Evolutionary conservation across 2,888 invertebrate genomes (phyloP).

Genomic region (Tinea pellionella): DNA sequence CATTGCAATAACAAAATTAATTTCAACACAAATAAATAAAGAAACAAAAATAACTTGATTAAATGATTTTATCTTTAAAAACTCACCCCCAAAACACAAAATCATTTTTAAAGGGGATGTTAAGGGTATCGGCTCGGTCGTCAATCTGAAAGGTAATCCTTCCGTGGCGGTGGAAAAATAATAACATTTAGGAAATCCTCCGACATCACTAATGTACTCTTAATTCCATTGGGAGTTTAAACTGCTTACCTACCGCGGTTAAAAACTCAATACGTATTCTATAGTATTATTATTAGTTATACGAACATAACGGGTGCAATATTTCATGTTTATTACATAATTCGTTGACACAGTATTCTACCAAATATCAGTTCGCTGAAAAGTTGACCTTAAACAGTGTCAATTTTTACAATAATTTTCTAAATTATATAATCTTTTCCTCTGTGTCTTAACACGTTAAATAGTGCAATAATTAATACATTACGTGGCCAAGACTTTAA

Average conservation of each 20-base stretch:
- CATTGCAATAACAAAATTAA: too few relatives aligned
- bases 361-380: too few relatives aligned
- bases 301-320: too few relatives aligned
- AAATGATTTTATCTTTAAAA: neutral
- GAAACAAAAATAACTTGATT: neutral
- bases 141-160: conserved; percentile 30
- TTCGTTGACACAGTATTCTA: too few relatives aligned
- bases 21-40: too few relatives aligned
- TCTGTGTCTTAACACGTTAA: too few relatives aligned
- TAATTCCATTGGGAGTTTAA: conserved; percentile 45
- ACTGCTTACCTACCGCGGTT: conserved; percentile 35
- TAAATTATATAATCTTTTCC: too few relatives aligned
- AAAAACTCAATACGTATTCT: neutral
- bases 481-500: too few relatives aligned
- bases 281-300: neutral
- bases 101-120: conserved; percentile 5
- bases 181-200: conserved; percentile 47
- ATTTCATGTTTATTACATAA: too few relatives aligned
- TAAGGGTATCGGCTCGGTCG: conserved; percentile 16
- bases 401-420: too few relatives aligned
- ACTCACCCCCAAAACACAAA: neutral
- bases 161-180: conserved; percentile 35
- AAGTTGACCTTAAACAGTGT: too few relatives aligned
- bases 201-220: conserved; percentile 42
- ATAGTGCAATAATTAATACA: too few relatives aligned